These are phyloP conservation scores for Neolamprologus variostigma DNA, from an alignment of 2,113 vertebrate genomes.

Conservation along the genomic window DNA sequence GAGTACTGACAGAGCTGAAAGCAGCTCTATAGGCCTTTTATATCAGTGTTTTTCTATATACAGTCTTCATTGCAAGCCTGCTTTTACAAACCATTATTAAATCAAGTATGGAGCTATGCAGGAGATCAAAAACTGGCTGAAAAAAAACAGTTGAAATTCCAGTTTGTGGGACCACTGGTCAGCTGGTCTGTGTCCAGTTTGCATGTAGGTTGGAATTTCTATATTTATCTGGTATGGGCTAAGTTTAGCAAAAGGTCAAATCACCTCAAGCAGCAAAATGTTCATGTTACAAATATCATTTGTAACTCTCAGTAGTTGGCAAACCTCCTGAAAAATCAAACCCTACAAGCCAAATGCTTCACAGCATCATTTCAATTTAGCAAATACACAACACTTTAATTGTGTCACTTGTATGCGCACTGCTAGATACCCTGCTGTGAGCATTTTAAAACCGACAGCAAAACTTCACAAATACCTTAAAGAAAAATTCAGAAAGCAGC, in stretches of 20 bases:
- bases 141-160: not conserved
- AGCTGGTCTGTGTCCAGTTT: not conserved
- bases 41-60: not conserved
- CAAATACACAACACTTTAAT: not conserved
- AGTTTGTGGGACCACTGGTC: not conserved
- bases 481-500: not conserved
- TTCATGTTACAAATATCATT: constrained; percentile 12
- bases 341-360: not conserved
- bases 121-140: not conserved
- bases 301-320: not conserved
- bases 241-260: not conserved
- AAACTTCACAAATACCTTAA: not conserved
- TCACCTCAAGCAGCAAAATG: not conserved
- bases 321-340: not conserved
- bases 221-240: not conserved
- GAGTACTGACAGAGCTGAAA: not conserved
- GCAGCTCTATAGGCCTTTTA: not conserved
- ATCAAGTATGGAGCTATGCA: not conserved
- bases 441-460: rapidly evolving
- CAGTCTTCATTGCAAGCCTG: not conserved
- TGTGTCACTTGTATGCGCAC: not conserved
- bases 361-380: not conserved
- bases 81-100: not conserved
- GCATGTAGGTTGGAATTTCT: not conserved
- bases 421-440: not conserved